These are phyloP conservation scores for Asteroscopus sphinx DNA, from an alignment of 2,888 invertebrate species.

Conservation along the genomic window DNA sequence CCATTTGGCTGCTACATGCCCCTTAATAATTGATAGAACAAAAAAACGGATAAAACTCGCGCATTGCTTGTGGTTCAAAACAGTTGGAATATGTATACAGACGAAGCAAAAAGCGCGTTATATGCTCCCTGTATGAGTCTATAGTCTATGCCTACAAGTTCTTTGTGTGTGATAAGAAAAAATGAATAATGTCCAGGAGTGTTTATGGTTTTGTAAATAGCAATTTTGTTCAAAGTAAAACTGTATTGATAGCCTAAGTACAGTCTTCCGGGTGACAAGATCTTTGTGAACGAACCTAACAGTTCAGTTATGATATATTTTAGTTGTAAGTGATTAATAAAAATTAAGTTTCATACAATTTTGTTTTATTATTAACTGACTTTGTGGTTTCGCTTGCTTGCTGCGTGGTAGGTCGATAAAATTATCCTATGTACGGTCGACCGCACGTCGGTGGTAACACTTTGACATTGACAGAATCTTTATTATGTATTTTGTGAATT, in stretches of 20 bases:
- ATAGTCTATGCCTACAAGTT: background rate
- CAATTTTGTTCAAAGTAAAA: constrained; percentile 23
- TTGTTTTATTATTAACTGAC: constrained; percentile 21
- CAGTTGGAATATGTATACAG: too few species aligned
- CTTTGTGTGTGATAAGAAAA: background rate
- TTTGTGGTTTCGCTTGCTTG: too few species aligned
- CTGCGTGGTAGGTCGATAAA: too few species aligned
- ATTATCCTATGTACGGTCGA: too few species aligned
- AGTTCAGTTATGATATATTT: constrained; percentile 54
- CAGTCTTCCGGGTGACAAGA: constrained; percentile 42
- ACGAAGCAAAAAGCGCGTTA: background rate
- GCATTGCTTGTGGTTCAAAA: too few species aligned
- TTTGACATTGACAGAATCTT: too few species aligned
- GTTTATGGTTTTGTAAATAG: constrained; percentile 42
- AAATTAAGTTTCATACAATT: constrained; percentile 56
- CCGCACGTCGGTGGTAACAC: too few species aligned
- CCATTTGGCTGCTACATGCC: too few species aligned
- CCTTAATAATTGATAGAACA: too few species aligned
- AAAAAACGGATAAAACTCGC: too few species aligned
- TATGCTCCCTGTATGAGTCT: background rate
- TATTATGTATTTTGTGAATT: too few species aligned
- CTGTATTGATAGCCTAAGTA: constrained; percentile 29
- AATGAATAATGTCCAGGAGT: constrained; percentile 16
- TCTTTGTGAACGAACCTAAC: constrained; percentile 39
- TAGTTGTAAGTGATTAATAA: constrained; percentile 63